Base-by-base conservation (phyloP, 2,113 vertebrate species). In the Elaphurus davidianus region DNA sequence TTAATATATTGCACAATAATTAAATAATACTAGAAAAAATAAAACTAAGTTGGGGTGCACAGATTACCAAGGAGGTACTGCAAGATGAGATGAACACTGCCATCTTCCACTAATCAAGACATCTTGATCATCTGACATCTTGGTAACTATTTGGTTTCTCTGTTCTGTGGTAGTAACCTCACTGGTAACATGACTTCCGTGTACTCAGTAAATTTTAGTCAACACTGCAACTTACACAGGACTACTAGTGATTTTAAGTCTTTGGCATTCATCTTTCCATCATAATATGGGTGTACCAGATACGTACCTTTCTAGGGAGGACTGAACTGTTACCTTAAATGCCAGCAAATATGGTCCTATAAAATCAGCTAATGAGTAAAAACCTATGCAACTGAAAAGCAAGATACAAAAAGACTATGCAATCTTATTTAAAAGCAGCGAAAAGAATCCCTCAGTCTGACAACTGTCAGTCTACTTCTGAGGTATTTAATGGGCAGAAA, bases 341-440 rank as follows among this genome's bases (percentile, higher is more conserved):
- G 28, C 43, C 27, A 23, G 59, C 12, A 89, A 91, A 86, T 47
- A 94, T 4, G 25, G 54, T 82, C 33, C 87, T 95, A 28, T 8
- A 54, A 54, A 45, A 78, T 78, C 21, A 91, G 17, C n/a, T 95
- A 28, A 79, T 81, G 27, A 67, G 60, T 76, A 90, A 74, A 90
- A 74, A 40, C 67, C 54, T 95, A 52, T 25, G 52, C 57, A 96
- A 82, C 7, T 64, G 45, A 95, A 93, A 94, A 88, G 13, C 9
- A 71, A 67, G 71, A 47, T 59, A 92, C 6, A 91, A 83, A 82
- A 6, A 84, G 19, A 86, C 3, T 87, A 86, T 55, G 76, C 5
- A n/a, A 85, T 17, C 47, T 57, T 82, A 92, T 83, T 96, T 87
- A 93, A 94, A 97, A 91, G 60, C 19, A 30, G 60, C 54, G 86